phyloP scores from a whole-genome alignment of 2,797 vertebrate genomes.

The Sebastolobus altivelis region DNA sequence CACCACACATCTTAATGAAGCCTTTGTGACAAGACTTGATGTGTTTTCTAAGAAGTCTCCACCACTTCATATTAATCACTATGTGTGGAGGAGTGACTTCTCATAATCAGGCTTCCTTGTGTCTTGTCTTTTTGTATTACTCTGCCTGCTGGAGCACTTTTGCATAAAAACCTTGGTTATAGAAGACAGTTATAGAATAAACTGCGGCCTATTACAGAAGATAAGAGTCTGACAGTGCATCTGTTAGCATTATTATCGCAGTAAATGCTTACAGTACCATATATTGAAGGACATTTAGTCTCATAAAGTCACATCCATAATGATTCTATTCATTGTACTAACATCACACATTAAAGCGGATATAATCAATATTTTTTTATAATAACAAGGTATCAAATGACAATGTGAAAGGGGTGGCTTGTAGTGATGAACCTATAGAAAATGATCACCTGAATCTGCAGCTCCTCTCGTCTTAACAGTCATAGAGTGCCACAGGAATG shows the following conservation, averaged over 20 bases:
- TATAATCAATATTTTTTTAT: no score
- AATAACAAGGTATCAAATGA: no score
- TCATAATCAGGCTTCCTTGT: not conserved
- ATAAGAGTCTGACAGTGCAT: not conserved
- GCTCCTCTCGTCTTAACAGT: no score
- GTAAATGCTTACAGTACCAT: not conserved
- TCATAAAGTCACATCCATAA: not conserved
- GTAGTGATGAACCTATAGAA: no score
- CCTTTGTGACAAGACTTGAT: slow-evolving; percentile 45
- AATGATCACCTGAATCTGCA: no score
- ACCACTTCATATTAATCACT: slow-evolving; percentile 1
- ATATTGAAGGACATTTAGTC: not conserved
- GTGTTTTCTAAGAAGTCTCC: slow-evolving; percentile 39
- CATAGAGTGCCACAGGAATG: no score
- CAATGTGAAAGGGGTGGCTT: no score
- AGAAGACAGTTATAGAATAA: not conserved
- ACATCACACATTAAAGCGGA: not conserved
- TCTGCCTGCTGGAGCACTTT: not conserved
- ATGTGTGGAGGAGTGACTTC: not conserved
- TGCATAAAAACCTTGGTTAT: not conserved
- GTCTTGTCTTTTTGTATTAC: not conserved
- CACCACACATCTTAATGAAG: slow-evolving; percentile 40
- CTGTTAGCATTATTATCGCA: not conserved
- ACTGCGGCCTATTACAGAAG: not conserved
- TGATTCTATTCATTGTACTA: not conserved